Percentiles rank a stretch among this genome's conserved stretches.
These are phyloP conservation scores for Butorides virescens DNA, from an alignment of 2,113 vertebrate genomes.

Conservation along the genomic window DNA sequence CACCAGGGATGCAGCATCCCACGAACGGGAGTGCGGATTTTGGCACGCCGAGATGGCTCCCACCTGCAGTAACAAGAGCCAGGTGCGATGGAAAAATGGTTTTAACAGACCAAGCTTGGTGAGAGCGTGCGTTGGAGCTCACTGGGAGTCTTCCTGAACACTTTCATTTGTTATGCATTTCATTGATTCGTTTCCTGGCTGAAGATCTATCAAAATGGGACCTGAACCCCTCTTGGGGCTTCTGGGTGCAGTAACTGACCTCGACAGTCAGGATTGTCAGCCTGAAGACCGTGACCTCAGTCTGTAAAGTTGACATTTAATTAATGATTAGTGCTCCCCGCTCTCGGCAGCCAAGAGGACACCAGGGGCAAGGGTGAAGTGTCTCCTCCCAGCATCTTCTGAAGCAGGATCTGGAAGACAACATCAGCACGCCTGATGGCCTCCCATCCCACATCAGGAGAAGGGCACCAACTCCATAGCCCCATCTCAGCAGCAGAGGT, in stretches of 20 bases:
- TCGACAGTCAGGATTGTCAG: background rate
- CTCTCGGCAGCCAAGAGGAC: background rate
- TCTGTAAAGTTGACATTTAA: background rate
- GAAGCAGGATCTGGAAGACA: background rate
- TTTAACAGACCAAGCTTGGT: background rate
- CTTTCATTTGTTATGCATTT: background rate
- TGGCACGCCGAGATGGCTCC: background rate
- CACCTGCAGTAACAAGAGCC: background rate
- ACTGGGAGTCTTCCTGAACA: background rate
- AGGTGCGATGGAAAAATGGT: background rate
- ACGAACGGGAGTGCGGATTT: background rate
- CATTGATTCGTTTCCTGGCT: background rate
- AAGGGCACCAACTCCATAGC: background rate
- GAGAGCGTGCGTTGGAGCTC: background rate
- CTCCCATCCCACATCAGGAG: background rate
- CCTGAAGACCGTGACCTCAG: background rate
- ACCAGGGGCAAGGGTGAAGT: background rate
- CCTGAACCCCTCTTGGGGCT: background rate
- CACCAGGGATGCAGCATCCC: background rate
- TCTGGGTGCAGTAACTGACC: background rate
- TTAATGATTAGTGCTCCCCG: background rate
- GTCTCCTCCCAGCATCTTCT: background rate
- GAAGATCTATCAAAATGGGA: background rate
- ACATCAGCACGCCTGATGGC: accelerated
- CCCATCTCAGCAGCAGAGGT: background rate